phyloP scores from a whole-genome alignment of 2,113 vertebrate genomes.

The Picathartes gymnocephalus region DNA sequence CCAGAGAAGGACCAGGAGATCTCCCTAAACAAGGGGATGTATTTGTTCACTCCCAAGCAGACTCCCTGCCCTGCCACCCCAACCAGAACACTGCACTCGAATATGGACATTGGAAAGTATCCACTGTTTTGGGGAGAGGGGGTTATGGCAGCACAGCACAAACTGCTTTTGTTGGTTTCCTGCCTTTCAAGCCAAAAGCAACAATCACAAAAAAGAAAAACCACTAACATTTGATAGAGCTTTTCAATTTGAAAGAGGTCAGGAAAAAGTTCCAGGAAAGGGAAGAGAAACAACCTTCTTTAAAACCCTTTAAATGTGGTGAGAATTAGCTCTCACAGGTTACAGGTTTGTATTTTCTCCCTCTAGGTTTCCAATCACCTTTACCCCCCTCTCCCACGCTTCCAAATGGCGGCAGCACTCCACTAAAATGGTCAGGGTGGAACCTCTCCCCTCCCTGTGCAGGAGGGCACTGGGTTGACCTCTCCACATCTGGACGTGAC shows the following conservation, averaged over 20 bases:
- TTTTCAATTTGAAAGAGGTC: constrained; percentile 6
- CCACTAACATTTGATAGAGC: constrained; percentile 31
- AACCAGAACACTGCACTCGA: not conserved
- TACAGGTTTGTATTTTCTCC: not conserved
- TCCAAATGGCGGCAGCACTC: not conserved
- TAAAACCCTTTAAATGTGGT: not conserved
- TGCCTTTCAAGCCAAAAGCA: constrained; percentile 35
- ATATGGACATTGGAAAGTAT: not conserved
- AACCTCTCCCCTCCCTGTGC: not conserved
- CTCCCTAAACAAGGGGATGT: not conserved
- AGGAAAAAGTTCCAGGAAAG: constrained; percentile 46
- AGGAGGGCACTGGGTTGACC: not conserved
- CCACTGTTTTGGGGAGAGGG: not conserved
- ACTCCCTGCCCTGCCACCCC: not conserved
- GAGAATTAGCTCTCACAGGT: not conserved
- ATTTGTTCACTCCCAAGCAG: not conserved
- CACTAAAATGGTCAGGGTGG: not conserved
- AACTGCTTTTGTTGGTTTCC: constrained; percentile 1
- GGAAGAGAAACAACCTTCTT: constrained; percentile 13
- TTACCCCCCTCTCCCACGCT: fast-evolving
- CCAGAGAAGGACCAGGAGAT: not conserved
- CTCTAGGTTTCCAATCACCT: not conserved
- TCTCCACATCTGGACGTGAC: constrained; percentile 7
- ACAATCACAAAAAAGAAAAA: constrained; percentile 23
- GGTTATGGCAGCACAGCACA: not conserved